Evolutionary conservation across 2,113 vertebrate genomes (phyloP).

Genomic region (Indicator maculatus): DNA sequence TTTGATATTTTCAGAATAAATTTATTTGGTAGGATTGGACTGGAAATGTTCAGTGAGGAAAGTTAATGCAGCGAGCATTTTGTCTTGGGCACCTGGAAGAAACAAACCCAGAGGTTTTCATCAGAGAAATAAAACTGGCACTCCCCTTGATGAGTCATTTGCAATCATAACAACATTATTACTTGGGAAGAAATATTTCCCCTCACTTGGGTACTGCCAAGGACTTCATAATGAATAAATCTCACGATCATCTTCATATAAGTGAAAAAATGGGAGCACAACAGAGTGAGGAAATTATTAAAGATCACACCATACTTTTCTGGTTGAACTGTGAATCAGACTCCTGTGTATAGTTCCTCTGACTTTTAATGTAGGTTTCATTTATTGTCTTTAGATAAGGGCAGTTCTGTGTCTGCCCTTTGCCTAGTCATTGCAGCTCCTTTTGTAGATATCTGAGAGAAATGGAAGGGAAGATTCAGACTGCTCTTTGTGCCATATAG

Average conservation of each 20-base stretch:
- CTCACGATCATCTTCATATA: not conserved
- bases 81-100: not conserved
- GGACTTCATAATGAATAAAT: not conserved
- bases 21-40: too few species aligned
- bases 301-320: not conserved
- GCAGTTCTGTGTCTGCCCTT: not conserved
- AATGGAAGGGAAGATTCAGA: not conserved
- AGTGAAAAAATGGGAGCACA: not conserved
- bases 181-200: not conserved
- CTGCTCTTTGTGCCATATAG: not conserved
- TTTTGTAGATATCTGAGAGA: not conserved
- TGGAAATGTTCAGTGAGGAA: not conserved
- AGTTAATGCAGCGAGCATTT: not conserved
- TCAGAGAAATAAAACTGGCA: not conserved
- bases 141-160: not conserved
- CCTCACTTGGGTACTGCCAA: not conserved
- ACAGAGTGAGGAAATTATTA: not conserved
- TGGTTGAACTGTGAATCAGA: not conserved
- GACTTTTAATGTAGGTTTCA: not conserved
- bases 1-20: not conserved
- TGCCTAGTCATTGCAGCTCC: not conserved
- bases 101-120: not conserved
- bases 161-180: not conserved
- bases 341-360: not conserved
- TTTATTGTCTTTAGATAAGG: not conserved